Evolutionary conservation across 2,888 invertebrate genomes (phyloP), one percentile per base, ranked within the genome.

Genomic region (Thecophora atra): DNA sequence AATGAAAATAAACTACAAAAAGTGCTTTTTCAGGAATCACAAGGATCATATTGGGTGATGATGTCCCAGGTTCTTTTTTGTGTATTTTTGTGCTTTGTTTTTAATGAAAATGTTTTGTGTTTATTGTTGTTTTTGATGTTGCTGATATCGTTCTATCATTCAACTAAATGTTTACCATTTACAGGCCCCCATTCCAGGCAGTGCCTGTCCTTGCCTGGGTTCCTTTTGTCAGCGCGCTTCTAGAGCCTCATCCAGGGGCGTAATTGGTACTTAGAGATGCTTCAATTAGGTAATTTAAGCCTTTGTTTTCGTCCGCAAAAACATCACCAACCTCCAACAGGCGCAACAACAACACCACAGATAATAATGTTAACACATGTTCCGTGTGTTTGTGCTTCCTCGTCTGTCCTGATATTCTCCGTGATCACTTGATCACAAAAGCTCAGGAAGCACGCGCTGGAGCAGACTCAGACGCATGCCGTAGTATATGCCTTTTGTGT

Each of bases 241-340:
- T 24, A 21, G 26, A 28, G 28, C 58, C 58, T 15, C 26, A 28
- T 58, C 67, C 56, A 37, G 69, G 62, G 60, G 52, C 62, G 73
- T 76, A 76, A 76, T 76, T 76, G 72, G 64, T 58, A 66, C 72
- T 72, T 73, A 68, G 73, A 75, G 63, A 56, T 73, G 67, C 62
- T 71, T 79, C 80, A 81, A 82, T 82, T 81, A 81, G 78, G 79
- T 81, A 78, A 81, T 81, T 81, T 78, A 74, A 79, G 78, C 77
- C 62, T 67, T 72, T 54, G 44, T 21, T 72, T 64, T 44, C 52
- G n/a, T 67, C 54, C 26, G 47, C 26, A 24, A 13, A 58, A 58
- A 58, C 5, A 26, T 37, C 37, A 6, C 1, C 37, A 37, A 37
- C 37, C 37, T 37, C 6, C 37, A 37, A 17, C 26, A 58, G 5